These are phyloP conservation scores for Meda fulgida DNA, from an alignment of 2,797 vertebrate species.

Conservation along the genomic window DNA sequence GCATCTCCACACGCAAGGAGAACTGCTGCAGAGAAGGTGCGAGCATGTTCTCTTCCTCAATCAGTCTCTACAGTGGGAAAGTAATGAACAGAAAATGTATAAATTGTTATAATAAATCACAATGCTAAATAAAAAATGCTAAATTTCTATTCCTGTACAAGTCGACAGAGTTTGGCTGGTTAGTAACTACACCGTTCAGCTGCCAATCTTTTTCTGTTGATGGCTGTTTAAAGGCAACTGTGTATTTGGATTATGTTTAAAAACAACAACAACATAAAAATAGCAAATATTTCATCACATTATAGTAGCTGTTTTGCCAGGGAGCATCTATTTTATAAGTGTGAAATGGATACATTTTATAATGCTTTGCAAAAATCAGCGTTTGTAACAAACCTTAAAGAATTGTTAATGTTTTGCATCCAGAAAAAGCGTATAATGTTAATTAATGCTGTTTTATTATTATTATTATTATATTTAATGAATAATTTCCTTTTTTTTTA, in stretches of 20 bases:
- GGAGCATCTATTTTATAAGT: not conserved
- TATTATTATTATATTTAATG: not conserved
- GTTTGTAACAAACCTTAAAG: not conserved
- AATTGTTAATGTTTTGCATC: not conserved
- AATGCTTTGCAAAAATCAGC: not conserved
- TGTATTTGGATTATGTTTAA: not conserved
- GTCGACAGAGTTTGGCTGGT: not conserved
- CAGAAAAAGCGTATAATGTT: not conserved
- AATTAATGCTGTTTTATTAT: not conserved
- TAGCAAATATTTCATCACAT: not conserved
- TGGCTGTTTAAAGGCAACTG: not conserved
- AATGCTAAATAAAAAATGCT: not conserved
- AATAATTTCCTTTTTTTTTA: not conserved
- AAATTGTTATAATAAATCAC: not conserved
- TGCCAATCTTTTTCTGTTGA: not conserved
- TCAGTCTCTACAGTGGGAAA: constrained; percentile 82
- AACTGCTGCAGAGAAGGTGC: constrained; percentile 97
- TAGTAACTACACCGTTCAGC: not conserved
- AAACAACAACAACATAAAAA: not conserved
- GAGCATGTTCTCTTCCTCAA: constrained; percentile 98
- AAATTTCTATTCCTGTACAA: not conserved
- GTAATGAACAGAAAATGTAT: not conserved
- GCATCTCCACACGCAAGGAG: constrained; percentile 93
- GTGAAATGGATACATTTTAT: not conserved
- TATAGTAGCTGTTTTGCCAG: not conserved